Evolutionary conservation across 1,140 invertebrate species (phyloP), one percentile per base, ranked within the genome.

Genomic region (Pseudomyrmex pallidus): DNA sequence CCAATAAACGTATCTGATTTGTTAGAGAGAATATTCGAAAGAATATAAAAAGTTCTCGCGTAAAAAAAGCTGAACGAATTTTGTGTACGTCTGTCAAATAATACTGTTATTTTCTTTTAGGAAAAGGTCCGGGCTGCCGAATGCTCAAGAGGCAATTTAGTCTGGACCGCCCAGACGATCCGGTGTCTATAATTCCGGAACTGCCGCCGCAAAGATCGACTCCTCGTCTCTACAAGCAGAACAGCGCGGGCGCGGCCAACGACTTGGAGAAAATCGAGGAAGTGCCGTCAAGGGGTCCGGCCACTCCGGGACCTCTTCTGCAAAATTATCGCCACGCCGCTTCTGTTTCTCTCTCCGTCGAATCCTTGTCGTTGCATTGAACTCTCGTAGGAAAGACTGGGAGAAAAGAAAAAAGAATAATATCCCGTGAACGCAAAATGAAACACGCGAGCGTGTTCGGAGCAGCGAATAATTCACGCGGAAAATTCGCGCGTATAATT

Each of bases 221-320:
- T 70, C 93, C 93, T 46, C 93, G 94, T 63, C 92, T 96, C 9
- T 96, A 95, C 90, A 97, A 96, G 86, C 96, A 97, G 90, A 96
- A 96, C 91, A 97, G 96, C 15, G 95, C 96, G 2, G 96, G 96
- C 10, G 96, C 96, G 25, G 96, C 96, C 2, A 95, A 95, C 82
- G 96, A 97, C 93, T 91, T 97, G 83, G 96, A 96, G 89, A 95
- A 96, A 87, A 97, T 97, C 86, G 96, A 96, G 91, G 96, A 97
- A 89, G 95, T 96, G 25, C 76, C 96, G 17, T 35, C 35, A 7
- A 35, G 35, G 35, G 35, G 35, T 35, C 95, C 96, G 7, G 66
- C 87, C n/a, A 92, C 90, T 54, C 91, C 91, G 2, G 64, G 61
- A 1, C 44, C 44, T 8, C 78, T 87, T 35, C 83, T 90, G 52